Conservation (phyloP, 2,888 invertebrate species). For the Andrena trimmerana region DNA sequence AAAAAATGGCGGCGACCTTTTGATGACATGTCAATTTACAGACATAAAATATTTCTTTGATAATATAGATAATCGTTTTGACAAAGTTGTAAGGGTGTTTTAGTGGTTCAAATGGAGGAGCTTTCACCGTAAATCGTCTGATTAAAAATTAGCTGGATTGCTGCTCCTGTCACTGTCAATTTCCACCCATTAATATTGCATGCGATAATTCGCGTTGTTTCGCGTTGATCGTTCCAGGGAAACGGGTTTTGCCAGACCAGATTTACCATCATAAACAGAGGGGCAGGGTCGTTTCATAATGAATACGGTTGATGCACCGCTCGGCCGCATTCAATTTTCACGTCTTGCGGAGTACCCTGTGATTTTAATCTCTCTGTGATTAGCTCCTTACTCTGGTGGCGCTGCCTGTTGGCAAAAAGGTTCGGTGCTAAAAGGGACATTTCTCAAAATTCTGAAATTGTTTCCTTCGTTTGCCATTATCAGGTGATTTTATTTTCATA, state of each 20-base stretch:
- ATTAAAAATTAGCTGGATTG: not conserved
- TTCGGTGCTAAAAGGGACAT: no score
- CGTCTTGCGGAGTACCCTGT: not conserved
- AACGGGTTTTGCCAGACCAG: not conserved
- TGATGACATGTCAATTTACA: no score
- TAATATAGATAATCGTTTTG: not conserved
- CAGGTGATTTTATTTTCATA: no score
- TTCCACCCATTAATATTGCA: not conserved
- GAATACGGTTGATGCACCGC: not conserved
- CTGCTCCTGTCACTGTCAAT: not conserved
- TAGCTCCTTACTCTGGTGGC: not conserved
- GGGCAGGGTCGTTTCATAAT: not conserved
- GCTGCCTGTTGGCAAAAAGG: no score
- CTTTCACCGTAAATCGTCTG: not conserved
- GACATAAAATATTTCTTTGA: no score
- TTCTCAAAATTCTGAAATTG: no score
- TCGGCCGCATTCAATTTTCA: not conserved
- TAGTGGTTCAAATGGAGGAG: not conserved
- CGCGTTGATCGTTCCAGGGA: not conserved
- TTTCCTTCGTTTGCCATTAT: no score
- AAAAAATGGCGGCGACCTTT: no score
- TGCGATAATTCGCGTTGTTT: slow-evolving; percentile 7
- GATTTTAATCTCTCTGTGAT: not conserved
- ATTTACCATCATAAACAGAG: slow-evolving; percentile 9
- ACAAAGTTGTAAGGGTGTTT: not conserved